Evolutionary conservation across 2,888 invertebrate species (phyloP).

Genomic region (Limnephilus marmoratus): DNA sequence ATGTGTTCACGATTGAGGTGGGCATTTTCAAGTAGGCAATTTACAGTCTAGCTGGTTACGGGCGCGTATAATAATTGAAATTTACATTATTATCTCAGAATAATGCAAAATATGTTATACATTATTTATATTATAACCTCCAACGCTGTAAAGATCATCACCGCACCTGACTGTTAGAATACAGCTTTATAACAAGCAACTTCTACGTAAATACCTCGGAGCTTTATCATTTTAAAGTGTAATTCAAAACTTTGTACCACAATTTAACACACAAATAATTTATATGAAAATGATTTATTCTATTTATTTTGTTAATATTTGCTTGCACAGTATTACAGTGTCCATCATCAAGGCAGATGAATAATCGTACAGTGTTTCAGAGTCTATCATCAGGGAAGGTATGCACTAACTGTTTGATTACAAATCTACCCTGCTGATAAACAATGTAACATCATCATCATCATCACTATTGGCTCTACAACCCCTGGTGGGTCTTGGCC

Average conservation of each 20-base stretch:
- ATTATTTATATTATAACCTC: background rate
- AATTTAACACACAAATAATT: background rate
- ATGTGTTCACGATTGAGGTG: constrained; percentile 8
- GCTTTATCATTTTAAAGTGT: background rate
- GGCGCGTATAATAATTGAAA: background rate
- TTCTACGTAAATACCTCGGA: background rate
- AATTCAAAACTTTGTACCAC: background rate
- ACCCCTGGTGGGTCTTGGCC: no score
- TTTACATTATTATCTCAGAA: constrained; percentile 2
- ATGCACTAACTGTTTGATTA: no score
- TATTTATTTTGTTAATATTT: no score
- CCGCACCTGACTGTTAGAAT: background rate
- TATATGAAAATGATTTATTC: no score
- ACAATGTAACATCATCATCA: no score
- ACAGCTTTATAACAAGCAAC: background rate
- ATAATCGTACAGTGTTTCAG: no score
- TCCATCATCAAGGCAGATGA: no score
- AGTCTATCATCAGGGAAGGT: no score
- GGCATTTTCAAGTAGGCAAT: background rate
- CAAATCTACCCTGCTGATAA: no score
- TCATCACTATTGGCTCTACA: no score
- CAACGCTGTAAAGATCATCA: background rate
- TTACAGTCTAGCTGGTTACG: constrained; percentile 12
- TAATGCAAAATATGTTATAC: background rate
- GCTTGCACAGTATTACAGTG: no score